Conservation (phyloP, 2,888 invertebrate genomes). For the Anoplius nigerrimus region DNA sequence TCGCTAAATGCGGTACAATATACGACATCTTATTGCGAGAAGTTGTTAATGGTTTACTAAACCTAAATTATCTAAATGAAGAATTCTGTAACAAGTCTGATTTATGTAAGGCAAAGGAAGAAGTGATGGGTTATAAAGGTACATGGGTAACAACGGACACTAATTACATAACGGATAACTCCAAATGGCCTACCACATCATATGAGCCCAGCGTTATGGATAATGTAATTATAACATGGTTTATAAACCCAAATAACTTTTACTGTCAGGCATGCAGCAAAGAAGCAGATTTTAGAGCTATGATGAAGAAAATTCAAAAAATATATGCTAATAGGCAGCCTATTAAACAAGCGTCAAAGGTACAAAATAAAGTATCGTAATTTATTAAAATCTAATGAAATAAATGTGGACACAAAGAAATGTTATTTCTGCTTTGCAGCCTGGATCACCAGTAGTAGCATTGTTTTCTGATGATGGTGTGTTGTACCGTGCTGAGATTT, state of each 20-base stretch:
- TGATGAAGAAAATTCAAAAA: constrained; percentile 85
- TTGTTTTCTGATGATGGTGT: constrained; percentile 83
- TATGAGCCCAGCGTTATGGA: constrained; percentile 78
- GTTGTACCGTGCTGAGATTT: constrained; percentile 82
- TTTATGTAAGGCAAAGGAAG: constrained; percentile 55
- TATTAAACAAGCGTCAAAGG: constrained; percentile 56
- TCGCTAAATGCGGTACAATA: constrained; percentile 53
- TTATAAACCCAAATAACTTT: constrained; percentile 84
- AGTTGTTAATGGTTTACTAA: constrained; percentile 36
- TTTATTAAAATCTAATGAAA: background rate
- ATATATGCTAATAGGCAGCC: constrained; percentile 78
- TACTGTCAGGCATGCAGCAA: constrained; percentile 78
- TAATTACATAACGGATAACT: constrained; percentile 76
- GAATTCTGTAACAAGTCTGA: constrained; percentile 55
- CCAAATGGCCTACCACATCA: constrained; percentile 75
- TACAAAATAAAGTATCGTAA: constrained; percentile 18
- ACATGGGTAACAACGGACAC: constrained; percentile 55
- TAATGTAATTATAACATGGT: constrained; percentile 84
- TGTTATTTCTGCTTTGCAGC: constrained; percentile 59
- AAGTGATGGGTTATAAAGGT: constrained; percentile 26
- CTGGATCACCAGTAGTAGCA: constrained; percentile 82
- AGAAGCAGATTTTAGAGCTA: constrained; percentile 78
- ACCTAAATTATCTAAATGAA: constrained; percentile 59
- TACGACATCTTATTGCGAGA: constrained; percentile 63
- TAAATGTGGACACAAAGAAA: background rate